Percentiles rank a stretch among this genome's conserved stretches.
Conservation (phyloP, 2,888 invertebrate genomes). For the Ormyrus rosae region DNA sequence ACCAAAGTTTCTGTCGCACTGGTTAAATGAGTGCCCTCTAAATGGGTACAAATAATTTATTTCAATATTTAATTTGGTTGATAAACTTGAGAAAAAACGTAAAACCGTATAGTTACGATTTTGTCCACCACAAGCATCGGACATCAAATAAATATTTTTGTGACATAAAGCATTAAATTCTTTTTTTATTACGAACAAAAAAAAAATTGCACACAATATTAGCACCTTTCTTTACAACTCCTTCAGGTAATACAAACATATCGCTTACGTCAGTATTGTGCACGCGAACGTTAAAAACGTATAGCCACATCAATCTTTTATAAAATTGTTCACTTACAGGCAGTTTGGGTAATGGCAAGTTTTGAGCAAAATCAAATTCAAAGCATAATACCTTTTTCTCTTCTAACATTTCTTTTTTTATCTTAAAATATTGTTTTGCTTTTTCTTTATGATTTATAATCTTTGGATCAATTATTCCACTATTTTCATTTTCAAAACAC, state of each 20-base stretch:
- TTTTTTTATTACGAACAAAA: conserved; percentile 48
- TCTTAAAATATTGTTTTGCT: conserved; percentile 19
- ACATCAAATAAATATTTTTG: background rate
- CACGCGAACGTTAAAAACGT: conserved; percentile 55
- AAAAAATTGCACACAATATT: conserved; percentile 57
- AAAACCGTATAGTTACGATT: background rate
- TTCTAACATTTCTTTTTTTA: conserved; percentile 42
- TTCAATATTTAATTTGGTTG: background rate
- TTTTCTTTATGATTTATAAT: conserved; percentile 17
- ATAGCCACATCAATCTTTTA: conserved; percentile 39
- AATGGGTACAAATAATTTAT: conserved; percentile 1
- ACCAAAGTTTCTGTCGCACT: conserved; percentile 6
- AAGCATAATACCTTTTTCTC: conserved; percentile 38
- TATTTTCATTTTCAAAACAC: conserved; percentile 30
- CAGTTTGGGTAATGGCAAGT: conserved; percentile 54
- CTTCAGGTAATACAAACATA: conserved; percentile 58
- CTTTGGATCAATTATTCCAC: background rate
- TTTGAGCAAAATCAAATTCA: conserved; percentile 52
- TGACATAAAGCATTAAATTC: conserved; percentile 26
- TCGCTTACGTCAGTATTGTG: conserved; percentile 71
- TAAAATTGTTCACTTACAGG: conserved; percentile 53
- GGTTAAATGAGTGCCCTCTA: background rate
- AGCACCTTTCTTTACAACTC: conserved; percentile 55
- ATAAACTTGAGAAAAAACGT: background rate
- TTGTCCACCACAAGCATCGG: background rate